phyloP scores from a whole-genome alignment of 1,140 invertebrate genomes.

The Pseudomyrmex cubaensis region DNA sequence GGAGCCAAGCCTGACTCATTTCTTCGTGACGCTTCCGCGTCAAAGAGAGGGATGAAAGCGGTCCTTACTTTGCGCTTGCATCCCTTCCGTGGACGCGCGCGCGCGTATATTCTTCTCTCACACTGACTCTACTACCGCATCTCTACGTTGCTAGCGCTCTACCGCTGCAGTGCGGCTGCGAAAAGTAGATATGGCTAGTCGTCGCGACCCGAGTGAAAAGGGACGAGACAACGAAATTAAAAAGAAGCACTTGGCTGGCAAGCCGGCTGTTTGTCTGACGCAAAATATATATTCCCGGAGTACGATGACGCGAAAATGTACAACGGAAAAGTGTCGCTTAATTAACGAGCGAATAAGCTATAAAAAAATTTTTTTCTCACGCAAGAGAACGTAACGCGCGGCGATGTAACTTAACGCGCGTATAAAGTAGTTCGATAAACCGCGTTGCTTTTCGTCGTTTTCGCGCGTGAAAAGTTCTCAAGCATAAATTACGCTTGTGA shows the following conservation, averaged over 20 bases:
- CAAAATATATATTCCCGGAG: conserved; percentile 38
- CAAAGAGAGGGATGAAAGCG: conserved; percentile 49
- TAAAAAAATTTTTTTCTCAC: not conserved
- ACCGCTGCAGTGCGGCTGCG: conserved; percentile 44
- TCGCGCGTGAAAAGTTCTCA: not conserved
- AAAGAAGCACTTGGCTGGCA: conserved; percentile 47
- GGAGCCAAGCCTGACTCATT: conserved; percentile 48
- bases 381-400: not conserved
- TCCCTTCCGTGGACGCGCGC: not conserved
- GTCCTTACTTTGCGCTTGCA: conserved; percentile 50
- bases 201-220: conserved; percentile 45
- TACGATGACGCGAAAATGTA: conserved; percentile 32
- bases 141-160: not conserved
- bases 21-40: conserved; percentile 57
- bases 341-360: conserved; percentile 43
- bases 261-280: conserved; percentile 43
- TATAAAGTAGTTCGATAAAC: not conserved
- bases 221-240: conserved; percentile 47
- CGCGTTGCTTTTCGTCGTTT: not conserved
- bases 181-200: conserved; percentile 43
- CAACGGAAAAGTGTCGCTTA: conserved; percentile 25
- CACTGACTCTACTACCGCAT: conserved; percentile 13
- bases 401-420: conserved; percentile 9
- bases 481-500: conserved; percentile 41
- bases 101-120: conserved; percentile 28